phyloP scores from a whole-genome alignment of 35 echinoderm and acorn worm genomes.

The Diadema setosum region DNA sequence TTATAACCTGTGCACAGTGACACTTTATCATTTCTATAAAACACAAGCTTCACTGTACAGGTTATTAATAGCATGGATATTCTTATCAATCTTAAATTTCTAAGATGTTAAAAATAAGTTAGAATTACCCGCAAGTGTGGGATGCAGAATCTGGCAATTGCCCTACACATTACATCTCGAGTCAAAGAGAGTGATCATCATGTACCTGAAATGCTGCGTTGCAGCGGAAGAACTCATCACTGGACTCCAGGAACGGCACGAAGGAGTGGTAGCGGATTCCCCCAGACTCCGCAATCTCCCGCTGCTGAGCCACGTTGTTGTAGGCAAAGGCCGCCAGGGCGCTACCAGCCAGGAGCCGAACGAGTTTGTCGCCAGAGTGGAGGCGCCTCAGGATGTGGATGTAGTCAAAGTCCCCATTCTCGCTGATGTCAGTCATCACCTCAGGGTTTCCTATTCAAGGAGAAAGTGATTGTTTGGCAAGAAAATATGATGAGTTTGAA shows the following conservation, averaged over 20 bases:
- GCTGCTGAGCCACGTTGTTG: constrained; percentile 83
- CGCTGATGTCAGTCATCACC: constrained; percentile 79
- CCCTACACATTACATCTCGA: no score
- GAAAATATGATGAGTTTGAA: background rate
- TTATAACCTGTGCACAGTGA: no score
- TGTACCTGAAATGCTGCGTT: constrained; percentile 94
- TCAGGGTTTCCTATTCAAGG: constrained; percentile 68
- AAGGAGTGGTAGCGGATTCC: constrained; percentile 95
- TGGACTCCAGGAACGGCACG: constrained; percentile 85
- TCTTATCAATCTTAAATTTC: no score
- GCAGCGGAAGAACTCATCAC: constrained; percentile 91
- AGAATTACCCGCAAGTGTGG: no score
- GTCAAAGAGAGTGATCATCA: no score
- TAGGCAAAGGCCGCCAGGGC: constrained; percentile 89
- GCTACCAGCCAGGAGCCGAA: constrained; percentile 70
- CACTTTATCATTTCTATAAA: no score
- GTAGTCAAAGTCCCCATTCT: constrained; percentile 93
- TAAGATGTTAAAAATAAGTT: no score
- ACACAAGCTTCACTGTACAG: no score
- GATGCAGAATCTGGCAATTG: no score
- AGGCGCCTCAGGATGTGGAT: constrained; percentile 81
- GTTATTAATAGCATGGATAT: no score
- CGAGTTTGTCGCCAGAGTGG: constrained; percentile 78
- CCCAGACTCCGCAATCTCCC: constrained; percentile 93
- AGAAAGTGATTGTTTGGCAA: background rate